phyloP scores from a whole-genome alignment of 2,797 vertebrate species.

The Crocidura indochinensis region DNA sequence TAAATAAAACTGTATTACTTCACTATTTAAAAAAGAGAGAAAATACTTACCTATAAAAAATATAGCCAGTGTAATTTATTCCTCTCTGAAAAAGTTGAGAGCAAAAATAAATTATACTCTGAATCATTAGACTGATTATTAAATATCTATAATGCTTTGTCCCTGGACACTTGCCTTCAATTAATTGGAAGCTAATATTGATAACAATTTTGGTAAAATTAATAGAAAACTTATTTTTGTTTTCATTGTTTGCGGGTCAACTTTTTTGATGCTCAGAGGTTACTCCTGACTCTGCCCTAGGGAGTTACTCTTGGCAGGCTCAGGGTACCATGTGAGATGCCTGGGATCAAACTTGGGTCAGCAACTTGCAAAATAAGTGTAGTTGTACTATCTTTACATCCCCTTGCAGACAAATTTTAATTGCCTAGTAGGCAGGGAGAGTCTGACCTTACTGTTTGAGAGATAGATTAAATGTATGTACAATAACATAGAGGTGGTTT shows the following conservation, averaged over 20 bases:
- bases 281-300: no score
- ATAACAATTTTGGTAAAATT: slow-evolving; percentile 63
- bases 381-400: neutral
- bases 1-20: no score
- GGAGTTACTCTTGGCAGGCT: no score
- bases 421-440: neutral
- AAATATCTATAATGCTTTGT: slow-evolving; percentile 43
- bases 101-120: slow-evolving; percentile 1
- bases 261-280: neutral
- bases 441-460: no score
- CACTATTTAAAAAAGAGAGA: neutral
- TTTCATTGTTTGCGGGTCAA: neutral
- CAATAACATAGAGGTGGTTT: neutral
- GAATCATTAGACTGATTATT: slow-evolving; percentile 57
- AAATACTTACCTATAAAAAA: slow-evolving; percentile 41
- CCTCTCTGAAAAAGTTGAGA: slow-evolving; percentile 38
- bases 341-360: no score
- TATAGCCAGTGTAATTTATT: slow-evolving; percentile 15
- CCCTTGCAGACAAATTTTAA: neutral
- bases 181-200: slow-evolving; percentile 56
- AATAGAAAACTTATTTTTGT: slow-evolving; percentile 27
- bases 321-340: no score
- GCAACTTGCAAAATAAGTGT: no score
- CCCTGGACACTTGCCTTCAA: slow-evolving; percentile 63
- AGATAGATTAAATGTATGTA: neutral